These are phyloP conservation scores for Agraylea sexmaculata DNA, from an alignment of 1,140 invertebrate genomes.

Conservation along the genomic window DNA sequence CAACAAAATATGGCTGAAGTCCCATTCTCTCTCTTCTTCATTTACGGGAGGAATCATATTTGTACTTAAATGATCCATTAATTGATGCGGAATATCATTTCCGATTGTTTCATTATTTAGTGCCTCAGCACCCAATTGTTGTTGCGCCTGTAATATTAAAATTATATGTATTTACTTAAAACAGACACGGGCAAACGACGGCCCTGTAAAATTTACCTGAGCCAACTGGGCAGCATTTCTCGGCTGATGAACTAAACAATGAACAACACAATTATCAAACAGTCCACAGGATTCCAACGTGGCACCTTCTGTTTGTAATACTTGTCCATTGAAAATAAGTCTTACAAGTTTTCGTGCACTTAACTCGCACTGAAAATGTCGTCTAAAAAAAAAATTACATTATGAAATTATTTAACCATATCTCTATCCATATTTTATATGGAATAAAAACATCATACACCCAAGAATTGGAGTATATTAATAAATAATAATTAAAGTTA, in stretches of 20 bases:
- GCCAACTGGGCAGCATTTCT: slow-evolving; percentile 16
- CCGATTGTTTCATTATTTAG: too few relatives aligned
- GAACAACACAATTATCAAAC: slow-evolving; percentile 76
- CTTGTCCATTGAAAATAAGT: slow-evolving; percentile 79
- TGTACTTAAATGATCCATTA: too few relatives aligned
- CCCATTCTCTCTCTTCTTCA: slow-evolving; percentile 20
- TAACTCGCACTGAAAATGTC: slow-evolving; percentile 70
- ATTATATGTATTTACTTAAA: neutral
- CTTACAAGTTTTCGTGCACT: slow-evolving; percentile 64
- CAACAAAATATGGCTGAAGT: slow-evolving; percentile 19
- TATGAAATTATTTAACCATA: neutral
- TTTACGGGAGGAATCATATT: too few relatives aligned
- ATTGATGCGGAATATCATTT: too few relatives aligned
- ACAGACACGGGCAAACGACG: neutral
- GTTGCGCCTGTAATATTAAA: slow-evolving; percentile 13
- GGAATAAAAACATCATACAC: slow-evolving; percentile 4
- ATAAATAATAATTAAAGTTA: too few relatives aligned
- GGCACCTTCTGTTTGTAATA: slow-evolving; percentile 60
- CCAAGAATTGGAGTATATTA: neutral
- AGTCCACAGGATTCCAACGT: slow-evolving; percentile 69
- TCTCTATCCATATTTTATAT: slow-evolving; percentile 4
- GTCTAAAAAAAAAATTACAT: slow-evolving; percentile 43
- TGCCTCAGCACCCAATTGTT: slow-evolving; percentile 17
- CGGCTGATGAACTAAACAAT: slow-evolving; percentile 63
- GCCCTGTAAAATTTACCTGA: slow-evolving; percentile 9